Conservation (phyloP, 2,888 invertebrate genomes). For the Monopis laevigella region DNA sequence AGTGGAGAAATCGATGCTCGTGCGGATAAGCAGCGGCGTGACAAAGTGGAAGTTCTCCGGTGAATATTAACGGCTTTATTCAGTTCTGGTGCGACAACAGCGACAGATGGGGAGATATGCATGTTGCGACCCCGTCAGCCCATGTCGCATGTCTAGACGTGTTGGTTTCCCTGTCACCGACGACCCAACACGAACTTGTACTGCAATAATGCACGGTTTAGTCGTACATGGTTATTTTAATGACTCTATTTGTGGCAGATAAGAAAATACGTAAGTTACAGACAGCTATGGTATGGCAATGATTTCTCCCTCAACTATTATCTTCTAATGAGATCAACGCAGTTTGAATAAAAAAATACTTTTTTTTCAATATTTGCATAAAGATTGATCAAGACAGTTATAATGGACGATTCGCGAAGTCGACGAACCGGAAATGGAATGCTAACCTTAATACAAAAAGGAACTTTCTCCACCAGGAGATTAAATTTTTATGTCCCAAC, state of each 20-base stretch:
- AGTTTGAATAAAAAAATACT: too few species aligned
- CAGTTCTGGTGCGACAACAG: slow-evolving; percentile 20
- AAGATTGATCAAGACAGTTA: slow-evolving; percentile 1
- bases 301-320: slow-evolving; percentile 1
- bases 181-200: slow-evolving; percentile 3
- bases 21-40: slow-evolving; percentile 26
- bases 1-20: slow-evolving; percentile 26
- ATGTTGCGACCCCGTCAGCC: slow-evolving; percentile 21
- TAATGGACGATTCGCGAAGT: background rate
- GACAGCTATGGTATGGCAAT: too few species aligned
- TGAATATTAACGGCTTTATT: slow-evolving; percentile 38
- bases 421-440: slow-evolving; percentile 25
- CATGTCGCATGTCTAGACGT: slow-evolving; percentile 4
- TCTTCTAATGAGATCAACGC: too few species aligned
- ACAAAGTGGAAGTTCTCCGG: slow-evolving; percentile 30
- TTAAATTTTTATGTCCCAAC: slow-evolving; percentile 33
- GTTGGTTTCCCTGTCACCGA: slow-evolving; percentile 6
- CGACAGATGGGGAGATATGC: slow-evolving; percentile 29
- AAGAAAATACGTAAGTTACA: slow-evolving; percentile 3
- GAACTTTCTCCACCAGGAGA: slow-evolving; percentile 41
- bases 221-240: slow-evolving; percentile 6
- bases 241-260: slow-evolving; percentile 9
- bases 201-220: background rate
- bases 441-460: slow-evolving; percentile 26
- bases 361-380: too few species aligned